Conservation (phyloP, 2,113 vertebrate species). For the Oceanites oceanicus region DNA sequence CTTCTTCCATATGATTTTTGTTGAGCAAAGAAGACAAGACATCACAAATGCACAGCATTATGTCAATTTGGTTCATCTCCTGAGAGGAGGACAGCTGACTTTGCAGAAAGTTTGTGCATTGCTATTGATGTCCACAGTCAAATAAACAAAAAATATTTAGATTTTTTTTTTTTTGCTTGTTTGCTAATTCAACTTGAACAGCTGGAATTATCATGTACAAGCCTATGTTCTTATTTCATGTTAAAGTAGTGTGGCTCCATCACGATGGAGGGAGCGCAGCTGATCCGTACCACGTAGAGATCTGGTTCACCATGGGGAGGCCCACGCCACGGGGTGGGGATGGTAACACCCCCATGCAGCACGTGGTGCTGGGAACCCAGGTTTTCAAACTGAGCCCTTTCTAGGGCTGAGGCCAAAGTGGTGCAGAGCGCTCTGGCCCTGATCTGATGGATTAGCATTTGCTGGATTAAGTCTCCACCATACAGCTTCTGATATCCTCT, state of each 20-base stretch:
- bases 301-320: neutral
- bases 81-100: neutral
- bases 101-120: neutral
- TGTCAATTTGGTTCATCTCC: neutral
- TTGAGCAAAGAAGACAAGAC: neutral
- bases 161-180: neutral
- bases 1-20: neutral
- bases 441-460: neutral
- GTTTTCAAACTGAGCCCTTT: neutral
- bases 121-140: neutral
- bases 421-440: neutral
- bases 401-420: neutral
- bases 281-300: neutral
- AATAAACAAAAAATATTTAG: neutral
- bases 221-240: neutral
- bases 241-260: neutral
- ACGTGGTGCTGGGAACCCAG: accelerated
- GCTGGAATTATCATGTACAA: neutral
- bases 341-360: neutral
- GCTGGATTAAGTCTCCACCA: neutral
- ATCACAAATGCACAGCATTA: neutral
- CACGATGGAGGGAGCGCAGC: neutral
- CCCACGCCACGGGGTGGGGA: accelerated
- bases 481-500: neutral
- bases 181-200: neutral